Evolutionary conservation across 2,113 vertebrate species (phyloP), one percentile per base, ranked within the genome.

Genomic region (Corythoichthys haematopterus): DNA sequence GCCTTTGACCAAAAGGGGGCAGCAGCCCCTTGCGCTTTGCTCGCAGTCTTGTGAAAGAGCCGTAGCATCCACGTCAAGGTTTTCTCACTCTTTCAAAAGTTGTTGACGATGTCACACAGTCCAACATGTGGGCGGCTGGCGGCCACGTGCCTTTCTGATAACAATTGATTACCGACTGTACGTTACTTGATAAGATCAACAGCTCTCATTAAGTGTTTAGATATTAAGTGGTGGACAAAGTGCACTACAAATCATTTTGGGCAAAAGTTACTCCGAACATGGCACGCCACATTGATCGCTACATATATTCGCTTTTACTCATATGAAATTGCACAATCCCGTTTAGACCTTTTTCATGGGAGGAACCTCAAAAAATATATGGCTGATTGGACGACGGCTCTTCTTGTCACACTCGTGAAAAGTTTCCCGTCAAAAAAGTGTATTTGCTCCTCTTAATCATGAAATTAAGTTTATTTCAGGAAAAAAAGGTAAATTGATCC

Each of bases 11-110:
- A 69, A 3, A 48, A 69, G 56, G 64, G 38, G 57, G 60, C 65
- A 57, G 61, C 60, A 45, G 14, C 1, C 50, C 74, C 36, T 1
- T 45, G 13, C 0, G 53, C 74, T 37, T 59, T 69, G 63, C 68
- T 40, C 48, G 14, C 43, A 2, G 65, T 79, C 55, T 36, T 12
- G 55, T 57, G 72, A 81, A 81, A 83, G 15, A 85, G 82, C 84
- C 51, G 36, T 43, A 9, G 1, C 0, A 50, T 52, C 57, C 35
- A 63, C 71, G 66, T 20, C 16, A 3, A 33, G 8, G 47, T 13
- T 48, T 4, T 14, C 47, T 50, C 10, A 14, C 12, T 35, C 3
- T 57, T 33, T 7, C 3, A n/a, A 1, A n/a, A 13, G 2, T 28
- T 28, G 45, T 28, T 28, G 20, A 62, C 0, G 1, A 12, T 7